Evolutionary conservation across 2,113 vertebrate genomes (phyloP), one percentile per base, ranked within the genome.

Genomic region (Clupea harengus): DNA sequence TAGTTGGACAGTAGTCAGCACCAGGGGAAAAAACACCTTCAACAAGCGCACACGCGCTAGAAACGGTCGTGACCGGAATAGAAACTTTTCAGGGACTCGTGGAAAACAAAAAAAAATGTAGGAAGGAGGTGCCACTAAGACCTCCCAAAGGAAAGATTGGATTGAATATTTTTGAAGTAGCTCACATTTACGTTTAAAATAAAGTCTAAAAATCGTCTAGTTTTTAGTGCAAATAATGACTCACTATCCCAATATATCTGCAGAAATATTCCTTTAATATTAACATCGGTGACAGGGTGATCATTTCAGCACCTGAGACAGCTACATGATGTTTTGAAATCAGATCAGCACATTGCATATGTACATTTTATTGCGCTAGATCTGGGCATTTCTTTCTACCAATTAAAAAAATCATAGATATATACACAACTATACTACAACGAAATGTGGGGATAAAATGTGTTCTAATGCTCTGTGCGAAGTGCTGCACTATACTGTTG

Each of bases 231-330:
- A 39, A 39, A 39, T 39, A 39, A 39, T 39, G 39, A 39, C 39
- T 39, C 39, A 39, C 39, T 39, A 39, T 39, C 39, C 39, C 39
- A 49, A 7, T 49, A 6, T 11, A 47, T 49, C 47, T 49, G 46
- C 46, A 8, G 3, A 47, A 49, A 49, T 49, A 49, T 49, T 39
- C 39, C 39, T 39, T 49, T 49, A 11, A 47, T 54, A 18, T 15
- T 54, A 54, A 57, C 52, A 20, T 57, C 52, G 5, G 22, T 60
- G 18, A 22, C 22, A 60, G 54, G 22, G 54, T 64, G 20, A 54
- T 60, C 22, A 60, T 64, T 64, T 64, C 57, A 64, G 57, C 57
- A 64, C 57, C 57, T 25, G 57, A 64, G 57, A 64, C 57, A 64
- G 57, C 57, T 64, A 64, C 20, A n/a, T 18, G 57, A 20, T 18